Base-by-base conservation (phyloP, 92 coral and sea anemone genomes). In the Blastomussa wellsi region DNA sequence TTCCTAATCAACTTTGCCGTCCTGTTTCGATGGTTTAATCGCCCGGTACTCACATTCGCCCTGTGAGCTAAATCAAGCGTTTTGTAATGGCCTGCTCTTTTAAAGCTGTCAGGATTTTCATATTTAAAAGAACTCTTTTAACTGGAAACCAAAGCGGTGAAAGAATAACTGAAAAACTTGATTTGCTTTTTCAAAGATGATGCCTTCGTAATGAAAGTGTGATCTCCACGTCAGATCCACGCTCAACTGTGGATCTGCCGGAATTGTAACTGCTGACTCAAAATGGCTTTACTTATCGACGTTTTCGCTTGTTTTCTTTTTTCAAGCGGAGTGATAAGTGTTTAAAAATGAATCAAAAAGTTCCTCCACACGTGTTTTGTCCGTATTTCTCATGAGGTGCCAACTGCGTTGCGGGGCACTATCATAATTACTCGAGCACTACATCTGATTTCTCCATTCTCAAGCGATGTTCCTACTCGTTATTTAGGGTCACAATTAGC, bases 401-500 rank as follows among this genome's bases (percentile, higher is more conserved):
- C 39, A 79, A 28, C 16, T 64, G 0, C 36, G 19, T 53, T 53
- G 55, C 57, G 60, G 59, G 60, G 10, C 33, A 51, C 49, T 51
- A 22, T 11, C 17, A 36, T 69, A 75, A 20, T 60, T 20, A 29
- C 17, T 48, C 57, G 13, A 7, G n/a, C 17, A 28, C 17, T 68
- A 57, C 87, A 62, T 29, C 66, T 83, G 80, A 74, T 57, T 73
- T 83, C 33, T 41, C 62, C 87, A 82, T 82, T 62, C 73, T 1
- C 41, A 73, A 57, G 48, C 57, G 70, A 41, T 74, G 74, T 49
- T 36, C 19, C 7, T n/a, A 36, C 87, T 83, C 80, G 80, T 74
- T 83, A 60, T 74, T 35, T 22, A 51, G 33, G 87, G 87, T 83
- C 87, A 29, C 87, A 74, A 83, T 83, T 83, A 83, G 87, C 87